A percentile compares a stretch with the other conserved stretches of the same genome.
Conservation (phyloP, 2,888 invertebrate genomes). For the Tenthredo livida region DNA sequence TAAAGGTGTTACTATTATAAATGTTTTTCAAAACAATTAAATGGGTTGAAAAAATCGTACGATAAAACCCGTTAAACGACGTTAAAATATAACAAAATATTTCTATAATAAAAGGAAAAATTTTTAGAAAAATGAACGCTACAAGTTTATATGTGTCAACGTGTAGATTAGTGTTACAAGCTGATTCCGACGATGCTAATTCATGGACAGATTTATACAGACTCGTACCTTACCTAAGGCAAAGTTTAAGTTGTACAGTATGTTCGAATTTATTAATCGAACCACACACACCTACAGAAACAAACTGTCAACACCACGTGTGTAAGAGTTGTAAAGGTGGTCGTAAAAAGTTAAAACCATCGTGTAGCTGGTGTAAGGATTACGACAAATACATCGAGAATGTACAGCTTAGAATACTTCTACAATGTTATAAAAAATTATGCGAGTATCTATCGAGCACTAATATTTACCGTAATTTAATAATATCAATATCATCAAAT, state of each 20-base stretch:
- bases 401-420: slow-evolving; percentile 87
- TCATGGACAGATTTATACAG: slow-evolving; percentile 91
- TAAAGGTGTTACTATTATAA: slow-evolving; percentile 57
- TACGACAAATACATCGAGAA: slow-evolving; percentile 91
- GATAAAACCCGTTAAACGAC: too few relatives aligned
- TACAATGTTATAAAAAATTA: slow-evolving; percentile 93
- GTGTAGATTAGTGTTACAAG: slow-evolving; percentile 88
- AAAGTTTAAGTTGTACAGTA: slow-evolving; percentile 93
- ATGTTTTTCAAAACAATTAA: background rate
- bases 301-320: slow-evolving; percentile 93
- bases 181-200: slow-evolving; percentile 85
- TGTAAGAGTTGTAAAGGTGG: slow-evolving; percentile 92
- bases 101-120: background rate
- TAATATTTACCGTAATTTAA: slow-evolving; percentile 84
- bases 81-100: background rate
- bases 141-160: slow-evolving; percentile 91
- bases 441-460: slow-evolving; percentile 91
- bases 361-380: slow-evolving; percentile 92
- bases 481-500: slow-evolving; percentile 78
- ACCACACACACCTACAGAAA: slow-evolving; percentile 89
- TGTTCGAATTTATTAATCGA: slow-evolving; percentile 91
- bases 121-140: slow-evolving; percentile 86
- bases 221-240: slow-evolving; percentile 90
- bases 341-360: slow-evolving; percentile 90
- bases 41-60: background rate